Evolutionary conservation across 1,140 invertebrate genomes (phyloP), one percentile per base, ranked within the genome.

Genomic region (Ceratosolen fusciceps): DNA sequence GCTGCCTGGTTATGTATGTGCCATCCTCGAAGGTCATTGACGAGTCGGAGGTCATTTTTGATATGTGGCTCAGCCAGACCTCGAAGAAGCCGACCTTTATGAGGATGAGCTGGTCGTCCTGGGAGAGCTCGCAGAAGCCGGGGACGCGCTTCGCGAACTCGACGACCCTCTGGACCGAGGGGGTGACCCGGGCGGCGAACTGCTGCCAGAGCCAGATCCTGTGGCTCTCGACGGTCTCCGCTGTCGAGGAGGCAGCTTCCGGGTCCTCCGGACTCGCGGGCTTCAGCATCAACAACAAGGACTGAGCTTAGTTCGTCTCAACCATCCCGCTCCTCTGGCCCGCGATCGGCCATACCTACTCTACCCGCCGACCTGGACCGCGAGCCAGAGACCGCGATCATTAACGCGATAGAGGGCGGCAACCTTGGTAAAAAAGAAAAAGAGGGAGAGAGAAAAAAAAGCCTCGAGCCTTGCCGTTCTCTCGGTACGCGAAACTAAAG

Each of bases 41-140:
- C 77, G 93, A 92, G 77, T 96, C 94, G 4, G 93, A 92, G n/a
- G 96, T 95, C 89, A 98, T 93, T 71, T 95, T 93, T 0, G 96
- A 93, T 73, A 97, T 95, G 82, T 98, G 94, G 70, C 95, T 94
- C 74, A 98, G 91, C 98, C 98, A 99, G 70, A 99, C 94, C 91
- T 99, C 98, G 89, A 99, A 98, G 91, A 99, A 99, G 49, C 97
- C 97, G 83, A 96, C 93, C 92, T 99, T 98, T 84, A 98, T 97
- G 56, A 98, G 92, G 82, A 98, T 97, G 73, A 98, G 91, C 90
- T 98, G 97, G 90, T 98, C 97, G 84, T 98, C 96, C 90, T 98
- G 97, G 29, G 94, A 93, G 72, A 98, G 92, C 71, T 95, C 93
- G 84, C 93, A 93, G 90, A 98, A 98, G 80, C 96, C 96, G 52